These are phyloP conservation scores for Heterohyrax brucei DNA, from an alignment of 2,797 vertebrate genomes.

Conservation along the genomic window DNA sequence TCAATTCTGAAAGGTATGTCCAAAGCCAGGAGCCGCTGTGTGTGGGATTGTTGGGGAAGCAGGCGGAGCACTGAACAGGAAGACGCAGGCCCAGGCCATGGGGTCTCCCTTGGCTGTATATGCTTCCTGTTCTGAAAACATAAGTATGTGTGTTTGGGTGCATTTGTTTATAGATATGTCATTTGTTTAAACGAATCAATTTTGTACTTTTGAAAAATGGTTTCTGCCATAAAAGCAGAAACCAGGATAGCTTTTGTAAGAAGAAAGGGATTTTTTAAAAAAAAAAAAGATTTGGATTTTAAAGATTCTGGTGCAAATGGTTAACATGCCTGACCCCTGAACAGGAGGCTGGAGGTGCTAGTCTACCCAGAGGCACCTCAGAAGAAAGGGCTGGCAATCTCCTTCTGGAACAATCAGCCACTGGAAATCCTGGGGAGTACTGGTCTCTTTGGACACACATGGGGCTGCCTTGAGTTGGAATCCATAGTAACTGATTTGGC, in stretches of 20 bases:
- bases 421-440: background rate
- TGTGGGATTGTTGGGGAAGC: background rate
- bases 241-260: background rate
- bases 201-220: background rate
- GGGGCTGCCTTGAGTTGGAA: no score
- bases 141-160: accelerated
- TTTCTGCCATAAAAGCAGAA: background rate
- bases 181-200: background rate
- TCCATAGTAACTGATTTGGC: no score
- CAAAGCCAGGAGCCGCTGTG: background rate
- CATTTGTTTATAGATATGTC: background rate
- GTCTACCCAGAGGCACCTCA: background rate
- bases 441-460: no score
- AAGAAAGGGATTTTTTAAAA: background rate
- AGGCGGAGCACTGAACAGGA: background rate
- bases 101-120: no score
- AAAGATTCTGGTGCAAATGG: background rate
- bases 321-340: no score
- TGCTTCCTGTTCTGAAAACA: background rate
- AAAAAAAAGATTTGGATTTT: background rate
- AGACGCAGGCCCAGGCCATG: accelerated
- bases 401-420: background rate
- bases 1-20: background rate
- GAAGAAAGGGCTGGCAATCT: background rate
- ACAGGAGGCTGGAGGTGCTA: no score